A percentile compares a stretch with the other conserved stretches of the same genome.
These are phyloP conservation scores for Notospermus geniculatus DNA, from an alignment of 1,140 invertebrate species.

Conservation along the genomic window DNA sequence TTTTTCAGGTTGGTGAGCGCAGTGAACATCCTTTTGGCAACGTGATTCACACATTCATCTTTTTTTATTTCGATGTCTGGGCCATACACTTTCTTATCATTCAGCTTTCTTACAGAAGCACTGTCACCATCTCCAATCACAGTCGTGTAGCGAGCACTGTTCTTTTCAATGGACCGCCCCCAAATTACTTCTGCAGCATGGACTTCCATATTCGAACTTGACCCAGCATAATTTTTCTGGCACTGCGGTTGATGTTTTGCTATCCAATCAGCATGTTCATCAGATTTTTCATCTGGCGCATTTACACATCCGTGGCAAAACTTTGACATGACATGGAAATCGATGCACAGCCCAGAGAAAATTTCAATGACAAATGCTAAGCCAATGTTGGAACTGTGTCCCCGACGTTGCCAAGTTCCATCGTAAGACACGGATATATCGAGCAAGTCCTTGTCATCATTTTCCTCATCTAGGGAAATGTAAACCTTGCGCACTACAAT, in stretches of 20 bases:
- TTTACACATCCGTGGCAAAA: no score
- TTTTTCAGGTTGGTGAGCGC: constrained; percentile 6
- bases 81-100: not conserved
- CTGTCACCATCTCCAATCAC: constrained; percentile 16
- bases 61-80: constrained; percentile 7
- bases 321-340: no score
- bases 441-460: no score
- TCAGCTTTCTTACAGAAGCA: not conserved
- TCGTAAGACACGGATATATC: no score
- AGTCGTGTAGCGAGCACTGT: constrained; percentile 10
- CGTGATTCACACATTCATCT: constrained; percentile 16
- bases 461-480: no score
- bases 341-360: no score
- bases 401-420: no score
- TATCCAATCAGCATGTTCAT: no score
- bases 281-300: no score
- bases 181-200: not conserved
- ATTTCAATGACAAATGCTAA: no score
- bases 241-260: not conserved
- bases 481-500: no score
- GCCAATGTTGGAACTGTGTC: no score
- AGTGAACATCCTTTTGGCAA: constrained; percentile 16
- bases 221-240: not conserved
- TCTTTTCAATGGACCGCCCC: not conserved
- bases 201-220: not conserved